phyloP scores from a whole-genome alignment of 2,113 vertebrate species.

The Dicaeum eximium region DNA sequence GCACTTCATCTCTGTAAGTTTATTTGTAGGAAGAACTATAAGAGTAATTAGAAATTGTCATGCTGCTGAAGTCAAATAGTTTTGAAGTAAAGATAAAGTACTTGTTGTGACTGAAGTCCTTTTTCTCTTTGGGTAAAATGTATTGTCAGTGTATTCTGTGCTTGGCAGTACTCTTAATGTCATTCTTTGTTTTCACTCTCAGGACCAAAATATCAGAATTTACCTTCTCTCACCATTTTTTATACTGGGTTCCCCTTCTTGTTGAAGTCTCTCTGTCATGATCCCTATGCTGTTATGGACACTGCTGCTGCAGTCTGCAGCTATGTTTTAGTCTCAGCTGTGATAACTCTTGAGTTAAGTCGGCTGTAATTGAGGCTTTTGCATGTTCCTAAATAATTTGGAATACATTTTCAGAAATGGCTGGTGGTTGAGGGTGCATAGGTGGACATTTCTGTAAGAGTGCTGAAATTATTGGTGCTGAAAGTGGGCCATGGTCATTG shows the following conservation, averaged over 20 bases:
- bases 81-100: neutral
- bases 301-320: neutral
- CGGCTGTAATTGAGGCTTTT: neutral
- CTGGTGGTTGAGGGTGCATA: neutral
- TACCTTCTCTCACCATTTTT: neutral
- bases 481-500: neutral
- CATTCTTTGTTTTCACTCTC: neutral
- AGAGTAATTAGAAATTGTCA: neutral
- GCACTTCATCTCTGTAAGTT: neutral
- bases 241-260: neutral
- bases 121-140: neutral
- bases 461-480: neutral
- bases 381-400: neutral
- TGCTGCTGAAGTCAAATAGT: neutral
- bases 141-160: neutral
- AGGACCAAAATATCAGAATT: neutral
- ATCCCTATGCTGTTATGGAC: neutral
- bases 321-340: neutral
- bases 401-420: neutral
- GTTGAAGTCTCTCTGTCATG: neutral
- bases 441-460: neutral
- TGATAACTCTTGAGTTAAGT: neutral
- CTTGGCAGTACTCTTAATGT: neutral
- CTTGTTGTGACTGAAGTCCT: neutral
- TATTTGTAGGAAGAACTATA: slow-evolving; percentile 19